Base-by-base conservation (phyloP, 2,113 vertebrate genomes). In the Perca schrenkii region DNA sequence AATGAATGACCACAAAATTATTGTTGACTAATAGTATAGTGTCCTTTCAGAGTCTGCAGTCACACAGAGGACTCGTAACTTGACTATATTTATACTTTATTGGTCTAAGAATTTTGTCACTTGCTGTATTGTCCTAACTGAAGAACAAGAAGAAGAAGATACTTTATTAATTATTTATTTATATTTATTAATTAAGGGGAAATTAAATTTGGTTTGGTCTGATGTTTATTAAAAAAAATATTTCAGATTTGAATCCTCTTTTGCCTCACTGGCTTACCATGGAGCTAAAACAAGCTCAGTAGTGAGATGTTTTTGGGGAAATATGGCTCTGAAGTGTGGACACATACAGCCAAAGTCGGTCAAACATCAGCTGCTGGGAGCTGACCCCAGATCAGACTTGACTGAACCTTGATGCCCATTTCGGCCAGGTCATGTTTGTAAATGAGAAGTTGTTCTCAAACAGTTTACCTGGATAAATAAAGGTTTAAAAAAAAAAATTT, bases 261-360 rank as follows among this genome's bases (percentile, higher is more conserved):
- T 82, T 80, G 70, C 31, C 65, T 63, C 25, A 25, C 71, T 36
- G 74, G 75, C 61, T 88, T 58, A 83, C 78, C 54, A 2, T 28
- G 25, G 57, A 78, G 66, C 40, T 58, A 13, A 57, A 40, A 57
- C 36, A 11, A 58, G 43, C 75, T 21, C 49, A 53, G 49, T 0
- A 34, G 66, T 43, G 56, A 80, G 76, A 80, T 84, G 80, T 89
- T 88, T 43, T 83, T 82, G 58, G 52, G 84, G 49, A 79, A 90
- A 86, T 68, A 79, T 43, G 11, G 46, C 58, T 81, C 64, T 75
- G 53, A 65, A 68, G 76, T 65, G 28, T 56, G 65, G 47, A 67
- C 54, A 17, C 52, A 68, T 13, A 52, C 46, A 76, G 73, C 57
- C 58, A 22, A 61, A 78, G 64, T 80, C 11, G 36, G 47, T 63